These are phyloP conservation scores for Limnephilus rhombicus DNA, from an alignment of 2,888 invertebrate genomes.

Conservation along the genomic window DNA sequence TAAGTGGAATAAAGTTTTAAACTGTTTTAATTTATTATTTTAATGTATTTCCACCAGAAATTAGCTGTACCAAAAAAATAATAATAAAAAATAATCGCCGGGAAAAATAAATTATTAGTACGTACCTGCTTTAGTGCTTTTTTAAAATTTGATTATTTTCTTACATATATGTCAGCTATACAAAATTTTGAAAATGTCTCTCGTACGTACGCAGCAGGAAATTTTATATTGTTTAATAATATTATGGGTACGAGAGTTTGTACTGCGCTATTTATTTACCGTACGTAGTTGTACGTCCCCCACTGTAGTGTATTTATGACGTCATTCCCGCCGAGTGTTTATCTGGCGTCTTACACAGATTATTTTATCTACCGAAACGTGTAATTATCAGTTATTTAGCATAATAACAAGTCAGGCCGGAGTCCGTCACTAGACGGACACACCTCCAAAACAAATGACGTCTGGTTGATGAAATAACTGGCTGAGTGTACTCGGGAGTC, in stretches of 20 bases:
- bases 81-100: too few species aligned
- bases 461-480: neutral
- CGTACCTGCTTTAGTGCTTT: too few species aligned
- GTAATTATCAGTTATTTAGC: constrained; percentile 9
- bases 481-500: neutral
- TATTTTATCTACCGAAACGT: neutral
- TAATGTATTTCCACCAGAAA: too few species aligned
- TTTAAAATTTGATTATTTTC: too few species aligned
- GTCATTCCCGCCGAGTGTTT: constrained; percentile 4
- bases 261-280: neutral
- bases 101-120: too few species aligned
- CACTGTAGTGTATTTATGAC: neutral
- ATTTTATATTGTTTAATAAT: neutral
- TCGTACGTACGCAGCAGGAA: too few species aligned
- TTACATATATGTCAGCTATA: too few species aligned
- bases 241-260: neutral
- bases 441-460: constrained; percentile 29
- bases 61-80: too few species aligned
- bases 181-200: too few species aligned
- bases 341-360: constrained; percentile 15
- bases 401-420: neutral
- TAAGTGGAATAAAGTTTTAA: too few species aligned
- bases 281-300: neutral
- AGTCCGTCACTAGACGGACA: constrained; percentile 22
- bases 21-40: too few species aligned